Evolutionary conservation across 2,888 invertebrate species (phyloP).

Genomic region (Ypsolopha scabrella): DNA sequence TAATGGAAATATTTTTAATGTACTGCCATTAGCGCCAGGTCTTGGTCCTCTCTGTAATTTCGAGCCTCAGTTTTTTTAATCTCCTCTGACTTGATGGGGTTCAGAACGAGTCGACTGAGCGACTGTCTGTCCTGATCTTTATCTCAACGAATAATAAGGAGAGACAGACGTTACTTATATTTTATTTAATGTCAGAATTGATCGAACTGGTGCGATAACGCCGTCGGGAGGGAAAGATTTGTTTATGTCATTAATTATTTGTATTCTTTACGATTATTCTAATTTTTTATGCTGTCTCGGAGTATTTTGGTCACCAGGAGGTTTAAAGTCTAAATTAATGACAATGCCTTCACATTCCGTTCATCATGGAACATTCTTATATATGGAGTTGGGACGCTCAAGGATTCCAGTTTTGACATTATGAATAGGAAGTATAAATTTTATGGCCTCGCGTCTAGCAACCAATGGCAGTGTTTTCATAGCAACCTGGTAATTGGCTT

Average conservation of each 20-base stretch:
- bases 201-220: slow-evolving; percentile 59
- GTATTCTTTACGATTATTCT: slow-evolving; percentile 24
- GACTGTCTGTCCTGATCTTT: slow-evolving; percentile 63
- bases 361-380: too few species aligned
- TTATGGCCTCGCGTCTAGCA: slow-evolving; percentile 27
- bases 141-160: slow-evolving; percentile 63
- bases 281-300: slow-evolving; percentile 10
- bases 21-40: slow-evolving; percentile 54
- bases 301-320: too few species aligned
- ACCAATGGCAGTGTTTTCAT: slow-evolving; percentile 35
- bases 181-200: slow-evolving; percentile 64
- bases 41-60: slow-evolving; percentile 60
- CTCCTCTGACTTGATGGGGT: slow-evolving; percentile 56
- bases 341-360: too few species aligned
- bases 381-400: slow-evolving; percentile 4
- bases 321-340: too few species aligned
- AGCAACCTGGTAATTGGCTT: slow-evolving; percentile 57
- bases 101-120: slow-evolving; percentile 27
- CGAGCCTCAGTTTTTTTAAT: slow-evolving; percentile 52
- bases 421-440: slow-evolving; percentile 26
- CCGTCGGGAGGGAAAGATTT: slow-evolving; percentile 43
- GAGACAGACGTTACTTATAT: slow-evolving; percentile 68
- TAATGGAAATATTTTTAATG: slow-evolving; percentile 65
- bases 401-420: slow-evolving; percentile 4
- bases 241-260: slow-evolving; percentile 58